A percentile compares a stretch with the other conserved stretches of the same genome.
These are phyloP conservation scores for Eristalis pertinax DNA, from an alignment of 2,888 invertebrate genomes.

Conservation along the genomic window DNA sequence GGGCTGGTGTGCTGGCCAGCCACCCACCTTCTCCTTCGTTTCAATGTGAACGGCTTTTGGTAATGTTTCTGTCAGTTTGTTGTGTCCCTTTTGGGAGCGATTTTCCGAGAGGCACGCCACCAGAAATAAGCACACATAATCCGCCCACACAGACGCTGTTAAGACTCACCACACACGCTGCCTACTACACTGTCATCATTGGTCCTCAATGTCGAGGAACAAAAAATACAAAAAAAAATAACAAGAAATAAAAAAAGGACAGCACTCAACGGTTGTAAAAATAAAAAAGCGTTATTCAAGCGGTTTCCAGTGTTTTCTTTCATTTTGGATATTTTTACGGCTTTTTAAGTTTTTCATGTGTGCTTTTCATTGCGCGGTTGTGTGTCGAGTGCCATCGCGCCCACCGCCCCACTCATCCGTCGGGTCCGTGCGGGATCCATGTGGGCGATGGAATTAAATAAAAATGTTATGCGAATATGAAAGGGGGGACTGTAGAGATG, in stretches of 20 bases:
- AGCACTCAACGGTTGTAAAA: slow-evolving; percentile 45
- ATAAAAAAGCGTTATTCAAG: slow-evolving; percentile 44
- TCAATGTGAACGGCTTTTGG: slow-evolving; percentile 8
- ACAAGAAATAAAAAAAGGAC: slow-evolving; percentile 21
- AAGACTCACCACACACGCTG: not conserved
- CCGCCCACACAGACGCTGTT: not conserved
- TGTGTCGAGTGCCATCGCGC: not conserved
- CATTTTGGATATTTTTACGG: slow-evolving; percentile 36
- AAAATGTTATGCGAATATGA: slow-evolving; percentile 29
- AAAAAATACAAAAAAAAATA: not conserved
- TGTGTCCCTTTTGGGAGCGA: slow-evolving; percentile 48
- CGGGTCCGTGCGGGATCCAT: not conserved
- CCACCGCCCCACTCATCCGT: not conserved
- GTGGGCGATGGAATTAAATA: slow-evolving; percentile 31
- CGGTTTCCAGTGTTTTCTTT: slow-evolving; percentile 39
- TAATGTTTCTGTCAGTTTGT: slow-evolving; percentile 37
- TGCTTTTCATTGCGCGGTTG: slow-evolving; percentile 21
- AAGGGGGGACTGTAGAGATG: not conserved
- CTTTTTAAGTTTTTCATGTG: slow-evolving; percentile 47
- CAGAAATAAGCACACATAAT: slow-evolving; percentile 51
- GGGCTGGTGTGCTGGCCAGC: not conserved
- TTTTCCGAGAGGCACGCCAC: slow-evolving; percentile 25
- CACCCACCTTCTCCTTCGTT: not conserved
- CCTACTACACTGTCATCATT: slow-evolving; percentile 1
- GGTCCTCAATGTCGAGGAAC: not conserved